These are phyloP conservation scores for Diaphora mendica DNA, from an alignment of 2,888 invertebrate genomes.

Conservation along the genomic window DNA sequence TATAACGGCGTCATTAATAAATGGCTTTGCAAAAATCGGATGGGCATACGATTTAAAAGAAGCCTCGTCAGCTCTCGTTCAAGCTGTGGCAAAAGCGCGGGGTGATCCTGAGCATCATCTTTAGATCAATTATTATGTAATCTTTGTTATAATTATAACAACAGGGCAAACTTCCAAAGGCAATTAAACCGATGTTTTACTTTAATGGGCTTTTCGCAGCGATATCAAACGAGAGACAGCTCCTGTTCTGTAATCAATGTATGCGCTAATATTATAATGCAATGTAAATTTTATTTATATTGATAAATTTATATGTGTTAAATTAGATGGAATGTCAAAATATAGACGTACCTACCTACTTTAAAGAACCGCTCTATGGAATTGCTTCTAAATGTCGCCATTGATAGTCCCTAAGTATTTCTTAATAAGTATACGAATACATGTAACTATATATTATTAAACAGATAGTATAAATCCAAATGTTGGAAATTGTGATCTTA, in stretches of 20 bases:
- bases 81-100: conserved; percentile 82
- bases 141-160: background rate
- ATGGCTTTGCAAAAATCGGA: conserved; percentile 89
- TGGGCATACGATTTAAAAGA: conserved; percentile 92
- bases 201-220: background rate
- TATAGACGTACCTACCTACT: too few species aligned
- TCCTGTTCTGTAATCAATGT: background rate
- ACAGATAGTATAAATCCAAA: background rate
- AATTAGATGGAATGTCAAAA: too few species aligned
- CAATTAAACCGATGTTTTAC: background rate
- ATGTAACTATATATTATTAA: background rate
- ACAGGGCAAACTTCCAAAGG: background rate
- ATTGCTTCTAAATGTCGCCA: too few species aligned
- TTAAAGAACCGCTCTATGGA: too few species aligned
- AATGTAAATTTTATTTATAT: background rate
- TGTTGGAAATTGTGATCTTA: background rate
- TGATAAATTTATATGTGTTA: background rate
- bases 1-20: conserved; percentile 89
- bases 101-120: conserved; percentile 69
- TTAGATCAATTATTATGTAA: background rate
- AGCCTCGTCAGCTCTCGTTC: conserved; percentile 86
- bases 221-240: background rate
- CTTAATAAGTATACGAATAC: background rate
- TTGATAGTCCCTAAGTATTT: background rate
- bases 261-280: background rate